phyloP scores from a whole-genome alignment of 2,113 vertebrate species.

The Dicaeum eximium region DNA sequence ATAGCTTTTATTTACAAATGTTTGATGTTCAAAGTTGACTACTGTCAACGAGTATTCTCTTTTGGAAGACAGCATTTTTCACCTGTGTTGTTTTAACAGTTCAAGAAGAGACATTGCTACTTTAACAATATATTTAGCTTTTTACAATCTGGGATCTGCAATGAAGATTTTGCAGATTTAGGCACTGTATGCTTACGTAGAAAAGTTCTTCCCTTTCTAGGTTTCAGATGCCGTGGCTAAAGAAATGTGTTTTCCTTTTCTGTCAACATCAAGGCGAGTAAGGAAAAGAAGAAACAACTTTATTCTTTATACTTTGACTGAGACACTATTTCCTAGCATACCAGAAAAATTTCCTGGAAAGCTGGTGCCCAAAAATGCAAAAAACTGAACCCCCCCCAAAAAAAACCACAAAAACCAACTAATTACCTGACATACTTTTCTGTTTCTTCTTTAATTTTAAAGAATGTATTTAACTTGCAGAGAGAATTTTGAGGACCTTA shows the following conservation, averaged over 20 bases:
- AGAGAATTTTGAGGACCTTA: background rate
- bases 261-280: background rate
- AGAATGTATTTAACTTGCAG: background rate
- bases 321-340: background rate
- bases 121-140: background rate
- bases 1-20: background rate
- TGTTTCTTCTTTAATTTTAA: background rate
- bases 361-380: background rate
- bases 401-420: too few relatives aligned
- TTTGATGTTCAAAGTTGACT: background rate
- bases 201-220: background rate
- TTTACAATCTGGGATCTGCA: background rate
- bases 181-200: background rate
- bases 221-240: background rate
- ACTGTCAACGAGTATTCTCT: background rate
- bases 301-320: background rate
- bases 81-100: background rate
- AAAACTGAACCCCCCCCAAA: accelerated
- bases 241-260: background rate
- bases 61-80: background rate
- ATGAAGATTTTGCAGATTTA: background rate
- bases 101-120: background rate
- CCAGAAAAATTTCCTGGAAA: background rate
- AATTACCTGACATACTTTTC: background rate
- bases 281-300: background rate